Conservation (phyloP, 2,113 vertebrate species). For the Vulpes vulpes region DNA sequence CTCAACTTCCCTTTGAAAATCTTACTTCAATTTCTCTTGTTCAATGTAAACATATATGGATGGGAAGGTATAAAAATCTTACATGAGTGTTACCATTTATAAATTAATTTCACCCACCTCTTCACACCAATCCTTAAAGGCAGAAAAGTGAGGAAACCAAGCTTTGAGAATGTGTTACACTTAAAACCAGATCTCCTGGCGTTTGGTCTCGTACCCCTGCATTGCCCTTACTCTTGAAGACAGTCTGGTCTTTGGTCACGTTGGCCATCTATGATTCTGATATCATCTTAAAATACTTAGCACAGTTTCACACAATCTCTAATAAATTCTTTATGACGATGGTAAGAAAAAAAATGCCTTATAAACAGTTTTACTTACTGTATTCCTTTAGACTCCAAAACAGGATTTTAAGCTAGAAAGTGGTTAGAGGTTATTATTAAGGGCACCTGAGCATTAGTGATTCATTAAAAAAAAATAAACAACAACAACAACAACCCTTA, state of each 20-base stretch:
- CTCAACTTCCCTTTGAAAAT: neutral
- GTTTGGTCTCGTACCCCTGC: neutral
- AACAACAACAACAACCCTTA: neutral
- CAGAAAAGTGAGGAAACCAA: neutral
- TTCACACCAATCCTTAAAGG: neutral
- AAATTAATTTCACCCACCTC: neutral
- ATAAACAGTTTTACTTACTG: neutral
- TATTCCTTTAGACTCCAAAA: neutral
- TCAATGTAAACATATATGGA: neutral
- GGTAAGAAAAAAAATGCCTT: neutral
- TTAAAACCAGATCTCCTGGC: neutral
- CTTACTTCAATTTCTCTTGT: neutral
- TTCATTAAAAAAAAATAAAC: neutral
- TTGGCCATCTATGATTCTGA: neutral
- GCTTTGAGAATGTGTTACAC: neutral
- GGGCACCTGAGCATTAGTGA: neutral
- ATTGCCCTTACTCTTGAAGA: neutral
- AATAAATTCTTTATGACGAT: neutral
- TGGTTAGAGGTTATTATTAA: conserved; percentile 12
- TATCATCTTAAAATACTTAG: neutral
- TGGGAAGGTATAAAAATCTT: neutral
- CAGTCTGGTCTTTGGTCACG: neutral
- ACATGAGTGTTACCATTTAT: neutral
- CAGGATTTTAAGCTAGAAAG: conserved; percentile 34
- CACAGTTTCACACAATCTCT: neutral